Base-by-base conservation (phyloP, 2,888 invertebrate species). In the Lysandra coridon region DNA sequence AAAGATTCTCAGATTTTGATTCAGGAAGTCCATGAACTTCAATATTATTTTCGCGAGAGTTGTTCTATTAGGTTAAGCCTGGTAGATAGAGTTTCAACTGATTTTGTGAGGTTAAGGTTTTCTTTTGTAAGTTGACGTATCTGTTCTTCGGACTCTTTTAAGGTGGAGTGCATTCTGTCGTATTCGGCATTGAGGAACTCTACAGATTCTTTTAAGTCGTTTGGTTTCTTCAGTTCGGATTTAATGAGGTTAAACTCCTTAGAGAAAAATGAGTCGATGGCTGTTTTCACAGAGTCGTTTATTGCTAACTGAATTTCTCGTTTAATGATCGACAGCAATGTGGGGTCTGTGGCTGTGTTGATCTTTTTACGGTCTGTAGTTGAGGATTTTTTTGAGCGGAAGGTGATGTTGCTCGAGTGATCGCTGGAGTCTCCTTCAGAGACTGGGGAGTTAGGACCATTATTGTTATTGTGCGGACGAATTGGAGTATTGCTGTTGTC, bases 21-120 rank as follows among this genome's bases (percentile, higher is more conserved):
- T 81, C 81, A 23, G 79, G 81, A 37, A 80, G 53, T 5, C 80
- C 79, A 14, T 76, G 74, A n/a, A 81, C 75, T 78, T 81, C 81
- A 14, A 81, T 79, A 17, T 81, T 81, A 30, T 44, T 80, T 44
- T 76, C 57, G 0, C 80, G 73, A 14, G 79, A 60, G 7, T 33
- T 79, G 80, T 49, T 49, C 49, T 10, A 49, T 49, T 10, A 49
- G 49, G 10, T 49, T 49, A 49, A 49, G 49, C 2, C 49, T 49
- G 49, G 10, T 49, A 49, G 49, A 49, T 10, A 49, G 49, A 49
- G 49, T 49, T 49, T 49, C 57, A 17, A 57, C 57, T 5, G 57
- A 57, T 57, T 57, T 57, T 14, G 57, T 57, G 4, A 57, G 57
- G 57, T 17, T 17, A 5, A 17, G 17, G 57, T 57, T 57, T 57